Conservation (phyloP, 2,113 vertebrate genomes). For the Ariopsis seemanni region DNA sequence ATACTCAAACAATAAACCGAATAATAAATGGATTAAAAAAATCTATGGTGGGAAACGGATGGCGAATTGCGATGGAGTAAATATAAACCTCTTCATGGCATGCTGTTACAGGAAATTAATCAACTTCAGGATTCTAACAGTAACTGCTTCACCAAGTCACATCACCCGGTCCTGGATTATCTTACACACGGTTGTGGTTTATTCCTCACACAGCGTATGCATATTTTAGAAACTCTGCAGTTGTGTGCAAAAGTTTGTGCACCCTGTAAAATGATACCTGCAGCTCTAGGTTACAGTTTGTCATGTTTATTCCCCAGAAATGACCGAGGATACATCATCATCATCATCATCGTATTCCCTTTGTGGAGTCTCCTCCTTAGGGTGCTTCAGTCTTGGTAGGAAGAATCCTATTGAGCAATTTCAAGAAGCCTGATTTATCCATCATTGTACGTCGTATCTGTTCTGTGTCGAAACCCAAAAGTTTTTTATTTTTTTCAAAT, state of each 20-base stretch:
- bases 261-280: neutral
- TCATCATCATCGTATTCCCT: no score
- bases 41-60: neutral
- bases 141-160: neutral
- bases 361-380: no score
- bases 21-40: neutral
- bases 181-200: neutral
- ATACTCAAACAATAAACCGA: no score
- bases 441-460: no score
- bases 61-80: neutral
- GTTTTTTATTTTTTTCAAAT: no score
- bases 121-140: neutral
- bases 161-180: neutral
- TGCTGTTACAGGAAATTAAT: neutral
- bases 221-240: no score
- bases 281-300: neutral
- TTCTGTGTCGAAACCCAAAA: no score
- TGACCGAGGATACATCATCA: neutral
- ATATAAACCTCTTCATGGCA: neutral
- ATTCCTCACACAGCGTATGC: neutral
- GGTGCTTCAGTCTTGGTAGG: no score
- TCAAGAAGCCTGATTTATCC: no score
- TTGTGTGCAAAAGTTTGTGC: neutral
- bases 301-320: neutral
- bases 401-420: no score